Conservation (phyloP, 2,113 vertebrate genomes). For the Heliornis fulica region DNA sequence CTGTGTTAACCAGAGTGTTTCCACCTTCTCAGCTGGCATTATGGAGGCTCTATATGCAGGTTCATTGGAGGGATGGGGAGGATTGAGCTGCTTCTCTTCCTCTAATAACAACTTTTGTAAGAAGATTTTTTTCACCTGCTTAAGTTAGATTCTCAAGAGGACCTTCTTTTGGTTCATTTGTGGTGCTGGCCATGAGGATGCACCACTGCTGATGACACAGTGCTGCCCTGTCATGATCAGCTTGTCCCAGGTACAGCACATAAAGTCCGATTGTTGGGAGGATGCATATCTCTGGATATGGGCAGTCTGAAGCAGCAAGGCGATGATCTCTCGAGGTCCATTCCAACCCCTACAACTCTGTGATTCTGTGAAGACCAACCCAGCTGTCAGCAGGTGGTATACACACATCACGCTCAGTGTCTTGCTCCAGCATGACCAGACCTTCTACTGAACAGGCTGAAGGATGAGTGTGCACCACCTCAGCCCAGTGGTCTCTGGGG, state of each 20-base stretch:
- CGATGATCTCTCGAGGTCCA: no score
- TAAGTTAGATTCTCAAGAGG: no score
- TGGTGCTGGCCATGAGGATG: no score
- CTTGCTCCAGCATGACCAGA: neutral
- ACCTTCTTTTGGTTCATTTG: no score
- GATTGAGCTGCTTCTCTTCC: neutral
- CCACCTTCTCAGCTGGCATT: neutral
- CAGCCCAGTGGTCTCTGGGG: neutral
- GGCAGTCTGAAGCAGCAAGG: neutral
- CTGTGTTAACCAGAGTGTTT: neutral
- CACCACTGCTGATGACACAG: no score
- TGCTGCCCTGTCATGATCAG: no score
- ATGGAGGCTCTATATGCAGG: neutral
- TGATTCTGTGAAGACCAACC: no score
- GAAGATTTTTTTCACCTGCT: no score
- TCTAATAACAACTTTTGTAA: neutral
- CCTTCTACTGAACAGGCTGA: neutral
- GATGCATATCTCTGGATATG: neutral
- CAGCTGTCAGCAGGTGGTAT: neutral
- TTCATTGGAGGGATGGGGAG: neutral
- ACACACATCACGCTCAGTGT: accelerated
- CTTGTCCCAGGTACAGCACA: neutral
- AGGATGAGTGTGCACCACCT: neutral
- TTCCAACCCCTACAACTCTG: no score
- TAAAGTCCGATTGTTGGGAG: neutral